Evolutionary conservation across 2,888 invertebrate genomes (phyloP).

Genomic region (Catocala fraxini): DNA sequence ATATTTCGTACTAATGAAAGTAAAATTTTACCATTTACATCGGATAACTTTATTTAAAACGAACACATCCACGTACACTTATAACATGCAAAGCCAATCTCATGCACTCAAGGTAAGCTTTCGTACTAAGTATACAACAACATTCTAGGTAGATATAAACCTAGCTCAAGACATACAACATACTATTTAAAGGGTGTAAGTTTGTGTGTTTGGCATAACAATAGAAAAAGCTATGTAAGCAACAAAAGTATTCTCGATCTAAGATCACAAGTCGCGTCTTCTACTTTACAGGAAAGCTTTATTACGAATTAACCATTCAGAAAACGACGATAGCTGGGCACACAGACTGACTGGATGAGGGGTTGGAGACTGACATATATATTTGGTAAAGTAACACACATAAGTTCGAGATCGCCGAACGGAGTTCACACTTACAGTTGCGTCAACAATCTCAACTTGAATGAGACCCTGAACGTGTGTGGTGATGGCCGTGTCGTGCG

Average conservation of each 20-base stretch:
- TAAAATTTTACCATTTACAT: constrained; percentile 33
- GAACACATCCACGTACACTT: constrained; percentile 46
- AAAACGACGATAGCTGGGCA: constrained; percentile 76
- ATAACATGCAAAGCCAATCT: constrained; percentile 69
- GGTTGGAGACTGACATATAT: constrained; percentile 71
- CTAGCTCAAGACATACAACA: constrained; percentile 46
- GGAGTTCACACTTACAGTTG: constrained; percentile 87
- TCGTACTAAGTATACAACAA: constrained; percentile 52
- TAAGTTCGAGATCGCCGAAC: constrained; percentile 74
- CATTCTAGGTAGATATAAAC: constrained; percentile 35
- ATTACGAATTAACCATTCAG: constrained; percentile 68
- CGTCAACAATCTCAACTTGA: constrained; percentile 85
- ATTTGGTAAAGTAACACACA: constrained; percentile 81
- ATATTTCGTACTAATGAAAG: constrained; percentile 18
- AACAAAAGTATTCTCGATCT: constrained; percentile 30
- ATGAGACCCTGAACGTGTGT: constrained; percentile 81
- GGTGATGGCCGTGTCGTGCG: constrained; percentile 73
- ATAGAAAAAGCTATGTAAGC: constrained; percentile 43
- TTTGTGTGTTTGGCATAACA: constrained; percentile 33
- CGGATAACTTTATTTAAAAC: constrained; percentile 30
- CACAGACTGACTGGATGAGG: constrained; percentile 72
- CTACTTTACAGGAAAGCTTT: constrained; percentile 64
- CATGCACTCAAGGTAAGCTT: constrained; percentile 64
- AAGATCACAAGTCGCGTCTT: constrained; percentile 38
- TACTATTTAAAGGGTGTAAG: constrained; percentile 34